Conservation (phyloP, 2,888 invertebrate species). For the Aelia acuminata region DNA sequence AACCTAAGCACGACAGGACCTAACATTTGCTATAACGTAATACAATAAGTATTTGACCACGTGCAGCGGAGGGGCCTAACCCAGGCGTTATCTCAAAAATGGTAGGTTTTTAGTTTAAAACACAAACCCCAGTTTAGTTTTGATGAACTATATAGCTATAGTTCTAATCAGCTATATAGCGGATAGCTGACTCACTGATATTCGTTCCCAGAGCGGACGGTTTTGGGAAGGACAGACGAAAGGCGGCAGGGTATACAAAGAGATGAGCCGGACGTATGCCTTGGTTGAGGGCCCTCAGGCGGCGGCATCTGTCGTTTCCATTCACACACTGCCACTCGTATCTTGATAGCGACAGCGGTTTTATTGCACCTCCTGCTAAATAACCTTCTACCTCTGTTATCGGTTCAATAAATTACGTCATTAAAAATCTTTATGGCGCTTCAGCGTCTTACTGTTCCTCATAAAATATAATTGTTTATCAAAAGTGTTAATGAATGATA, state of each 20-base stretch:
- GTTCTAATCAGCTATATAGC: too few species aligned
- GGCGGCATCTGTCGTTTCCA: constrained; percentile 18
- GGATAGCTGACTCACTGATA: not conserved
- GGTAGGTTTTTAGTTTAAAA: too few species aligned
- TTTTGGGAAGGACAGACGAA: not conserved
- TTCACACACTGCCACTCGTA: constrained; percentile 17
- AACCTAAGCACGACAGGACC: too few species aligned
- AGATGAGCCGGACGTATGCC: not conserved
- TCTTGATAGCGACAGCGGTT: constrained; percentile 13
- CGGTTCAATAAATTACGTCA: not conserved
- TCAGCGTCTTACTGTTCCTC: not conserved
- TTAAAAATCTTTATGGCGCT: not conserved
- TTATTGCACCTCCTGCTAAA: constrained; percentile 34
- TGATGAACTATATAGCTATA: too few species aligned
- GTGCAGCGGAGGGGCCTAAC: too few species aligned
- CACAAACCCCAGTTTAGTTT: too few species aligned
- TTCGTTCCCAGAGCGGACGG: not conserved
- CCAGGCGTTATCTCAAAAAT: too few species aligned
- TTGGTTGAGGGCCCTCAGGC: not conserved
- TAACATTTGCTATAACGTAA: too few species aligned
- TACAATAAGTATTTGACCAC: too few species aligned
- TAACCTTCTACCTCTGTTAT: constrained; percentile 11
- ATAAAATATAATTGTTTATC: not conserved
- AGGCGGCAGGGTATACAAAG: not conserved
- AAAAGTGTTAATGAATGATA: not conserved